Conservation (phyloP, 2,113 vertebrate species). For the Cinclus mexicanus region DNA sequence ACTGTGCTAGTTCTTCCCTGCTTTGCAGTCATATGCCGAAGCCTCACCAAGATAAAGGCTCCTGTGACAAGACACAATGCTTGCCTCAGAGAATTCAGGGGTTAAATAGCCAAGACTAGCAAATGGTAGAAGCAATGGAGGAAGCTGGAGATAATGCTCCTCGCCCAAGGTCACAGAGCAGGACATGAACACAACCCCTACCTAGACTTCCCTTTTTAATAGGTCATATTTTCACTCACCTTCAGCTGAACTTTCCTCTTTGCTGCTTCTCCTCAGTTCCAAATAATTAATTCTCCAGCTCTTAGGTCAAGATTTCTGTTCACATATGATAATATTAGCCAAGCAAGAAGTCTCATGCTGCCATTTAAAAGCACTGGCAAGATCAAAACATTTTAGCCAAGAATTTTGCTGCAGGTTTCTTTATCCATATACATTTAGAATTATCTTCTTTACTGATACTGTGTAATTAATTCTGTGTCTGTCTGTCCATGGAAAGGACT, state of each 20-base stretch:
- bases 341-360: background rate
- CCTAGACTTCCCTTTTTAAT: background rate
- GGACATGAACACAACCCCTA: background rate
- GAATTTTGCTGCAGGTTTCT: background rate
- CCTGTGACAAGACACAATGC: background rate
- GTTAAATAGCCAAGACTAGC: background rate
- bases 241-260: background rate
- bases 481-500: background rate
- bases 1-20: background rate
- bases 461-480: background rate
- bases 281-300: slow-evolving; percentile 1
- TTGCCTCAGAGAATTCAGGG: background rate
- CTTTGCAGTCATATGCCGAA: background rate
- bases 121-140: background rate
- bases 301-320: background rate
- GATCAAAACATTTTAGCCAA: background rate
- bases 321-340: background rate
- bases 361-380: background rate
- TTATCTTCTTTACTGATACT: background rate
- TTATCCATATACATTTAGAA: background rate
- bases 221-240: background rate
- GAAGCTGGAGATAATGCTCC: background rate
- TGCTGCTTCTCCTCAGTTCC: background rate
- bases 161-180: background rate
- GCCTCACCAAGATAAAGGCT: background rate